phyloP scores from a whole-genome alignment of 2,113 vertebrate genomes.

The Chamaea fasciata region DNA sequence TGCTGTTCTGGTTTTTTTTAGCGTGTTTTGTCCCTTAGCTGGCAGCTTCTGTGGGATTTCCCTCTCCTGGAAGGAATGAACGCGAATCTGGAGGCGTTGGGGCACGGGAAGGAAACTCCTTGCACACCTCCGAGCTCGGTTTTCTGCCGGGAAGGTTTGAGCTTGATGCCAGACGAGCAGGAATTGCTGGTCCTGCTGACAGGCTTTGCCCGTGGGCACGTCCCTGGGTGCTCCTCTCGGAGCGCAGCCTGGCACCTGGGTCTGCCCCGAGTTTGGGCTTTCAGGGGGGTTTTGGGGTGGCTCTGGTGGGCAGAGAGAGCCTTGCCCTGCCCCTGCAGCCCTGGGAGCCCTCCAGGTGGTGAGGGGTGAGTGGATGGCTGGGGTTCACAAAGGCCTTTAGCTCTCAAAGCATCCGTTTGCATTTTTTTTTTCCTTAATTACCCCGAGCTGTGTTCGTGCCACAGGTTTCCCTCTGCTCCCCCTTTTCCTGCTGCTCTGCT shows the following conservation, averaged over 20 bases:
- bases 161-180: background rate
- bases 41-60: background rate
- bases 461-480: background rate
- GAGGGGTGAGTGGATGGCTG: accelerated
- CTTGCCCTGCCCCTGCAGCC: too few relatives aligned
- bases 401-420: background rate
- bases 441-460: background rate
- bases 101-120: accelerated
- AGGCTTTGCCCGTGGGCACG: accelerated
- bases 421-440: background rate
- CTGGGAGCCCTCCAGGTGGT: accelerated
- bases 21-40: background rate
- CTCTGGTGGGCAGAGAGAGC: background rate
- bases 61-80: background rate
- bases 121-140: background rate
- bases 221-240: background rate
- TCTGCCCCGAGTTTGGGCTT: accelerated
- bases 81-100: accelerated
- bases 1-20: background rate
- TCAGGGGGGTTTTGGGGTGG: accelerated
- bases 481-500: accelerated
- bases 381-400: background rate
- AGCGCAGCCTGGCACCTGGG: accelerated
- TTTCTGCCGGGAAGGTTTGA: background rate
- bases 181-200: background rate